Base-by-base conservation (phyloP, 2,113 vertebrate species). In the Malurus melanocephalus region DNA sequence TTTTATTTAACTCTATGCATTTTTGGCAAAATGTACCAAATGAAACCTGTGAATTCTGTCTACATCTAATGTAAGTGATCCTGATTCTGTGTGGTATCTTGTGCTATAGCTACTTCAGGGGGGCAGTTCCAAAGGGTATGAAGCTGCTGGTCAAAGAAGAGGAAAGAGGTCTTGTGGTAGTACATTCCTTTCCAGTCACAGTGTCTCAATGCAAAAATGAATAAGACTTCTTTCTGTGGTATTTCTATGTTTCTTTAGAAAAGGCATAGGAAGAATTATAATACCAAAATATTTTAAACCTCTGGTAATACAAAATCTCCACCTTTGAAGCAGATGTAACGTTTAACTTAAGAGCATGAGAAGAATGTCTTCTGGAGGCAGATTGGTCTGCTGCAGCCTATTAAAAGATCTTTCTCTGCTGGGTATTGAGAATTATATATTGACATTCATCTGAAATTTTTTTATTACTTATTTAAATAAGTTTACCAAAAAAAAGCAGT, bases 41-140 rank as follows among this genome's bases (percentile, higher is more conserved):
- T 1, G 1, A 33, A 43, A 4, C 23, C 16, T 23, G 19, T 73
- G 26, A 60, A 23, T 27, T 60, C 1, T 22, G 1, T 28, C 22
- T 49, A 19, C 2, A 0, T 32, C 16, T 64, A 17, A 53, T 28
- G 8, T 28, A 53, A 59, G 14, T 30, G 40, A 61, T 56, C 26
- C 27, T 33, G 14, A 13, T 59, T 76, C 33, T 67, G n/a, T 38
- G 52, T n/a, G 17, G 3, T 33, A 23, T 33, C 18, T 16, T 22
- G 24, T 62, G 49, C 64, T 57, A 20, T 16, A 76, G 38, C 23
- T 53, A 1, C 43, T 57, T 43, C 17, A 26, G 13, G 12, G 17
- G 10, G 6, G 3, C 9, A 10, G 28, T 40, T 87, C 24, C 61
- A 60, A 74, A 38, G 32, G 24, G 4, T 21, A 3, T n/a, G 11